Conservation (phyloP, 2,113 vertebrate genomes). For the Burhinus bistriatus region DNA sequence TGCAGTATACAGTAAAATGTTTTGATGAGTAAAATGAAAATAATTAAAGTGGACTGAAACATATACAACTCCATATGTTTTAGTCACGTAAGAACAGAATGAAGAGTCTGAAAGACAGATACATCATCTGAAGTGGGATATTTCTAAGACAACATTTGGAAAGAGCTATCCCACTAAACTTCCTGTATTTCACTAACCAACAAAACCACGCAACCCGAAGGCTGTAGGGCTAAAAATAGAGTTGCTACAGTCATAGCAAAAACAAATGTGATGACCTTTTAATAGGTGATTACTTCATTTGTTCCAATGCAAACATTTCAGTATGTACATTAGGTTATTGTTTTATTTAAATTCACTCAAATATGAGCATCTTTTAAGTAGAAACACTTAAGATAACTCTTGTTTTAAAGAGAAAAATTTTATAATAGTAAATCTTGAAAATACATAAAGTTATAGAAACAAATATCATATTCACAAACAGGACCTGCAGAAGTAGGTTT, state of each 20-base stretch:
- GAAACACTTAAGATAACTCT: neutral
- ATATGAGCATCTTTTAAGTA: neutral
- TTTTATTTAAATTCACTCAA: neutral
- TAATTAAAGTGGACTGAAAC: neutral
- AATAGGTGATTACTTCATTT: neutral
- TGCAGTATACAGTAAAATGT: neutral
- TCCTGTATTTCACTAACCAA: neutral
- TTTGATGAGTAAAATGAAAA: neutral
- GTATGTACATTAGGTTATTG: neutral
- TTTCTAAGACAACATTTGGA: neutral
- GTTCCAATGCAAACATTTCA: neutral
- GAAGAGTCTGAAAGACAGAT: neutral
- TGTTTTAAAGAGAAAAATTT: neutral
- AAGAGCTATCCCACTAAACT: neutral
- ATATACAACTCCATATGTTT: neutral
- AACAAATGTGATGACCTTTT: neutral
- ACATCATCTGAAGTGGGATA: neutral
- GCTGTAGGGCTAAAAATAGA: neutral
- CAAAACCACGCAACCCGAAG: neutral
- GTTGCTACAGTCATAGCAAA: neutral
- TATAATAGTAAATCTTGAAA: neutral
- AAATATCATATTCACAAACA: neutral
- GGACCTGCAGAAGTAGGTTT: neutral
- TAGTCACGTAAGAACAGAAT: neutral
- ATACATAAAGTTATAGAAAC: neutral